Conservation (phyloP, 2,797 vertebrate species). For the Sparidentex hasta region DNA sequence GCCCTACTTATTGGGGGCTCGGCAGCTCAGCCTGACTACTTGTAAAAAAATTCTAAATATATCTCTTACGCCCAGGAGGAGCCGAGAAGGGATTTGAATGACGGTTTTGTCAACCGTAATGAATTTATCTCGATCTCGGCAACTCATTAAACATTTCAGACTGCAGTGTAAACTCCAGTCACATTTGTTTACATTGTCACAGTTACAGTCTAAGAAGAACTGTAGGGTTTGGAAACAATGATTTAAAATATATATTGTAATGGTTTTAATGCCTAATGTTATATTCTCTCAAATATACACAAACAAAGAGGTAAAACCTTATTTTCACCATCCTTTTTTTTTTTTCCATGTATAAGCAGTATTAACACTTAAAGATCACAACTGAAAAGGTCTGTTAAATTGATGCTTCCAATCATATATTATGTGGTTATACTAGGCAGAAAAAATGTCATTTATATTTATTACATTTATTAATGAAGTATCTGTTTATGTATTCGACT, state of each 20-base stretch:
- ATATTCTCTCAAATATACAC: neutral
- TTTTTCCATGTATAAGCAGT: neutral
- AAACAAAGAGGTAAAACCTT: neutral
- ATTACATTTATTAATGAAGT: too few relatives aligned
- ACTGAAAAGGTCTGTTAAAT: neutral
- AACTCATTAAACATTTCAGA: constrained; percentile 37
- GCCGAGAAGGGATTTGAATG: constrained; percentile 37
- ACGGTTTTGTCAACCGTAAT: constrained; percentile 30
- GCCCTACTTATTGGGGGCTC: constrained; percentile 48
- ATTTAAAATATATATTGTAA: neutral
- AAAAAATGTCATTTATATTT: too few relatives aligned
- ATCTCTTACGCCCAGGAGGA: constrained; percentile 34
- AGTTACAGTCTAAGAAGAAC: neutral
- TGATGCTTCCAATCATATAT: too few relatives aligned
- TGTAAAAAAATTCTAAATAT: constrained; percentile 50
- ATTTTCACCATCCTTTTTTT: fast-evolving
- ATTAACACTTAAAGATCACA: neutral
- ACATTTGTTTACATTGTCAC: constrained; percentile 2
- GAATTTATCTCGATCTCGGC: constrained; percentile 34
- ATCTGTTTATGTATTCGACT: too few relatives aligned
- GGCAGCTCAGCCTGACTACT: constrained; percentile 26
- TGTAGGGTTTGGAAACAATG: neutral
- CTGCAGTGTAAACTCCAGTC: constrained; percentile 10
- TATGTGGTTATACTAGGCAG: too few relatives aligned
- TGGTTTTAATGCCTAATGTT: neutral